Percentiles rank a stretch among this genome's conserved stretches.
Evolutionary conservation across 2,797 vertebrate genomes (phyloP).

Genomic region (Thunnus albacares): DNA sequence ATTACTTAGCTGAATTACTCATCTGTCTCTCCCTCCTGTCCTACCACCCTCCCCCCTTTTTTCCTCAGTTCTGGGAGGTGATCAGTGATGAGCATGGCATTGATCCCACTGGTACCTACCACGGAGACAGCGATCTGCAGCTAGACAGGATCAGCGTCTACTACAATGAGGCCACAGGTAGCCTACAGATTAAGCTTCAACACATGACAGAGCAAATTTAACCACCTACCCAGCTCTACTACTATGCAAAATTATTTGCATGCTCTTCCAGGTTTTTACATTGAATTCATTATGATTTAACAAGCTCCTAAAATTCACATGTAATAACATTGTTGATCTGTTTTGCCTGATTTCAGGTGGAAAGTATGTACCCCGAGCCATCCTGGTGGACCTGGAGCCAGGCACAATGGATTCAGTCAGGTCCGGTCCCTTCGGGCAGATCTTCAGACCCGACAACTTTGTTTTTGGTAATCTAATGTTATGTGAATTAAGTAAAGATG

Average conservation of each 20-base stretch:
- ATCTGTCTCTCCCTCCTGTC: not conserved
- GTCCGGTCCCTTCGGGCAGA: conserved; percentile 95
- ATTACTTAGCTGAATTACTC: not conserved
- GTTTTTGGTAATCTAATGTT: conserved; percentile 90
- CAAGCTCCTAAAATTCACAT: not conserved
- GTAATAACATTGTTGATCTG: not conserved
- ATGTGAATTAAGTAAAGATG: not conserved
- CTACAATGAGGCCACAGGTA: conserved; percentile 87
- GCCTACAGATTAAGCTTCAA: not conserved
- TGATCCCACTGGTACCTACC: conserved; percentile 86
- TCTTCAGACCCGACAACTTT: conserved; percentile 98
- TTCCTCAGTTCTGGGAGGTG: conserved; percentile 92
- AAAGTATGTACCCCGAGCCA: conserved; percentile 96
- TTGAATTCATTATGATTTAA: not conserved
- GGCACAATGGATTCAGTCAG: conserved; percentile 97
- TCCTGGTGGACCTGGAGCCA: conserved; percentile 96
- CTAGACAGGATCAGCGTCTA: conserved; percentile 89
- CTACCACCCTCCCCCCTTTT: not conserved
- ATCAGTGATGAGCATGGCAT: conserved; percentile 91
- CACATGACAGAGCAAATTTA: not conserved
- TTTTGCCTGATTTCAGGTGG: conserved; percentile 86
- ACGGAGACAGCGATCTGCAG: conserved; percentile 90
- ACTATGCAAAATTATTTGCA: not conserved
- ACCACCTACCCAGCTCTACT: not conserved
- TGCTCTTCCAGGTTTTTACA: not conserved